phyloP scores from a whole-genome alignment of 1,140 invertebrate genomes.

The Ephestia elutella region DNA sequence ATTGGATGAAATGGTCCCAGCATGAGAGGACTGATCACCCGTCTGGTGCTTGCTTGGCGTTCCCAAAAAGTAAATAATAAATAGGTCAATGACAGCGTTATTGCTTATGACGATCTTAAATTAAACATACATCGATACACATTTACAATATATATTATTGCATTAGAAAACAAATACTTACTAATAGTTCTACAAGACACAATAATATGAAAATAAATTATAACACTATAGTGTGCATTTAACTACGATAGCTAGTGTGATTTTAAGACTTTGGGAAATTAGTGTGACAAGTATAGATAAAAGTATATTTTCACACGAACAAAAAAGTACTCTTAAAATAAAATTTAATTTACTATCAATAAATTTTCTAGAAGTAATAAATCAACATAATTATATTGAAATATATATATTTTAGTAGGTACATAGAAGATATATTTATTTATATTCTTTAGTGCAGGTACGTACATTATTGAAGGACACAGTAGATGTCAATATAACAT shows the following conservation, averaged over 20 bases:
- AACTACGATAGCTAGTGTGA: constrained; percentile 25
- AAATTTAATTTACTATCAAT: too few relatives aligned
- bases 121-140: neutral
- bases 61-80: too few relatives aligned
- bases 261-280: constrained; percentile 18
- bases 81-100: too few relatives aligned
- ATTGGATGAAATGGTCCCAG: too few relatives aligned
- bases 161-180: neutral
- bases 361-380: neutral
- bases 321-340: neutral
- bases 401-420: neutral
- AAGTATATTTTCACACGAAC: neutral
- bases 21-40: too few relatives aligned
- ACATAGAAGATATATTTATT: constrained; percentile 1
- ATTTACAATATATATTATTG: neutral
- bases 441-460: constrained; percentile 7
- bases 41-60: too few relatives aligned
- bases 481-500: constrained; percentile 6
- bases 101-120: neutral
- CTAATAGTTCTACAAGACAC: neutral
- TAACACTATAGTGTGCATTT: constrained; percentile 17
- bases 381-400: neutral
- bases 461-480: constrained; percentile 14
- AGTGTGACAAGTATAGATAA: neutral
- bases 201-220: neutral